Conservation (phyloP, 2,113 vertebrate genomes). For the Phyllostomus hastatus region DNA sequence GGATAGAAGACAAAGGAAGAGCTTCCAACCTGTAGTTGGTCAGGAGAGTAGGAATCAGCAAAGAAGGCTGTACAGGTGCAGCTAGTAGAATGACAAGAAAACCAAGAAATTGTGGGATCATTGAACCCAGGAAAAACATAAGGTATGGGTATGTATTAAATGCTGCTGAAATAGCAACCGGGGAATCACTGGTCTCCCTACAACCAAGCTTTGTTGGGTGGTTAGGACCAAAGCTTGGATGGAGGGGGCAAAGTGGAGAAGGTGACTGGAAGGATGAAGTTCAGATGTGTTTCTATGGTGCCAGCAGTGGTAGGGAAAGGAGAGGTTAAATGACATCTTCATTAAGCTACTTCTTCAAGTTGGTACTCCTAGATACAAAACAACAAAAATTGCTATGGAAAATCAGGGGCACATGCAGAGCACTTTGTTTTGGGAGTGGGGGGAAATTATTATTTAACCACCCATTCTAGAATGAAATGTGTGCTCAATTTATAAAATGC, state of each 20-base stretch:
- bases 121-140: background rate
- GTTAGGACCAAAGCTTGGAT: background rate
- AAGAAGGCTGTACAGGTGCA: background rate
- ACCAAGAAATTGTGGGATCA: background rate
- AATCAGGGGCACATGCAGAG: background rate
- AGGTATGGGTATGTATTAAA: background rate
- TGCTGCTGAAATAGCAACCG: background rate
- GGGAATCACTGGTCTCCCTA: background rate
- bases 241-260: background rate
- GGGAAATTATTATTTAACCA: background rate
- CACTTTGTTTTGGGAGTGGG: background rate
- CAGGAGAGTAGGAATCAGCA: background rate
- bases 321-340: background rate
- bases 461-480: background rate
- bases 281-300: background rate
- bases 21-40: rapidly evolving
- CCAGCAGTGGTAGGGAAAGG: background rate
- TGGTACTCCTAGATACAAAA: background rate
- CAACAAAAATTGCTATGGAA: background rate
- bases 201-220: background rate
- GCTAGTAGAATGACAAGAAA: background rate
- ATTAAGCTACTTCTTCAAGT: background rate
- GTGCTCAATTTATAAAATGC: background rate
- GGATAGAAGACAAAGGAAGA: background rate
- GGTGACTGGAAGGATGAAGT: background rate